Base-by-base conservation (phyloP, 2,888 invertebrate genomes). In the Notodromas monacha region DNA sequence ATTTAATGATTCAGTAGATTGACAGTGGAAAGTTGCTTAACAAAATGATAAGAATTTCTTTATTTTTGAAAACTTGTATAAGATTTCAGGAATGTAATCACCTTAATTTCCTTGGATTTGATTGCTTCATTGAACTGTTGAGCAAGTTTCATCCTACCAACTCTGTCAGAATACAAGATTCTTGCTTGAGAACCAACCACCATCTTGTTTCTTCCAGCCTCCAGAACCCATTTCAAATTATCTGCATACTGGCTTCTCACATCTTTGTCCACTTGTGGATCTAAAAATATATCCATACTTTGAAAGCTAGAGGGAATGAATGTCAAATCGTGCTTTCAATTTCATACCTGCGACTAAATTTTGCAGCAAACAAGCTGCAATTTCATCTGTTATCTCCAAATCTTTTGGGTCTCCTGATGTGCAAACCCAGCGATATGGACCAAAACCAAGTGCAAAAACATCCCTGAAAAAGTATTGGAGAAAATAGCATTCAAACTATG, bases 401-500 rank as follows among this genome's bases (percentile, higher is more conserved):
- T 63, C 61, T 15, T 40, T 38, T 0, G 45, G 42, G 10, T 48
- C 41, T n/a, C 54, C 53, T 2, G 60, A 60, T 2, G 58, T 54
- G 39, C 61, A 62, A 3, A 62, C 56, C 61, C 61, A 62, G 14
- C 61, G 48, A 43, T 62, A 63, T 2, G 61, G 61, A 6, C 61
- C 61, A 42, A 63, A 63, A n/a, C 61, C 61, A 31, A 61, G 45
- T 1, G 60, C 60, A 44, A 61, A 61, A 26, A 61, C 58, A 38
- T 61, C 60, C 2, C 54, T 54, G 39, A 10, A 39, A 38, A 32
- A n/a, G n/a, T n/a, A n/a, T n/a, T n/a, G n/a, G n/a, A n/a, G n/a
- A n/a, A n/a, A n/a, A n/a, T n/a, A n/a, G n/a, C n/a, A n/a, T n/a
- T n/a, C n/a, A n/a, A n/a, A n/a, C n/a, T n/a, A n/a, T n/a, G n/a